phyloP scores from a whole-genome alignment of 2,113 vertebrate genomes.

The Ardeotis arabs region DNA sequence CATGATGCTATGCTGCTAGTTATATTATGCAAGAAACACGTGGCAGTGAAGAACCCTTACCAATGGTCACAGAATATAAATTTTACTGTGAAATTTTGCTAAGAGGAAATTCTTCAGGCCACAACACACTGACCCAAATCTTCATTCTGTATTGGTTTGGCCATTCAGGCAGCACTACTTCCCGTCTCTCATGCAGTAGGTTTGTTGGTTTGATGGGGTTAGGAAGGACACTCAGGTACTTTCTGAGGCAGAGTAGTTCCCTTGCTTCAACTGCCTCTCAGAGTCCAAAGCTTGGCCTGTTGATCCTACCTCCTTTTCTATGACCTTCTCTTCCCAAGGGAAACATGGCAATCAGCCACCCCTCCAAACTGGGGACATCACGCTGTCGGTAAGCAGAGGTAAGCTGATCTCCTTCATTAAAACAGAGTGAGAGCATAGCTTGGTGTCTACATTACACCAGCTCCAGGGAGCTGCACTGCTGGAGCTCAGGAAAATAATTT shows the following conservation, averaged over 20 bases:
- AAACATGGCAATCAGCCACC: background rate
- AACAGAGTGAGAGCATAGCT: background rate
- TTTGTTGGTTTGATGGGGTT: background rate
- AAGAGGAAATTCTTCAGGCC: background rate
- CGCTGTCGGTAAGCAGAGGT: background rate
- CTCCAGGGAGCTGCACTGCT: background rate
- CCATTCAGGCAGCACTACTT: background rate
- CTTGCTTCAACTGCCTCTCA: background rate
- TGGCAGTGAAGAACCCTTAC: background rate
- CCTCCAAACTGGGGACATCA: background rate
- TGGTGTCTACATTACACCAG: accelerated
- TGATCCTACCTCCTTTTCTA: background rate
- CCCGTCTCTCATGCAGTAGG: background rate
- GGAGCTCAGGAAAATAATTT: background rate
- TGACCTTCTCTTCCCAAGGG: background rate
- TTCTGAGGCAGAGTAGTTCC: background rate
- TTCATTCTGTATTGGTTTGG: background rate
- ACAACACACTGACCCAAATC: background rate
- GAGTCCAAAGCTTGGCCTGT: background rate
- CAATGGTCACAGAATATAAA: background rate
- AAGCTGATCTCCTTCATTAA: background rate
- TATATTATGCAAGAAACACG: background rate
- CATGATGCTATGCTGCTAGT: background rate
- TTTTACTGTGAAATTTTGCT: background rate
- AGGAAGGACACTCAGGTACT: background rate